A percentile compares a stretch with the other conserved stretches of the same genome.
These are phyloP conservation scores for Pachypsylla venusta DNA, from an alignment of 1,140 invertebrate genomes.

Conservation along the genomic window DNA sequence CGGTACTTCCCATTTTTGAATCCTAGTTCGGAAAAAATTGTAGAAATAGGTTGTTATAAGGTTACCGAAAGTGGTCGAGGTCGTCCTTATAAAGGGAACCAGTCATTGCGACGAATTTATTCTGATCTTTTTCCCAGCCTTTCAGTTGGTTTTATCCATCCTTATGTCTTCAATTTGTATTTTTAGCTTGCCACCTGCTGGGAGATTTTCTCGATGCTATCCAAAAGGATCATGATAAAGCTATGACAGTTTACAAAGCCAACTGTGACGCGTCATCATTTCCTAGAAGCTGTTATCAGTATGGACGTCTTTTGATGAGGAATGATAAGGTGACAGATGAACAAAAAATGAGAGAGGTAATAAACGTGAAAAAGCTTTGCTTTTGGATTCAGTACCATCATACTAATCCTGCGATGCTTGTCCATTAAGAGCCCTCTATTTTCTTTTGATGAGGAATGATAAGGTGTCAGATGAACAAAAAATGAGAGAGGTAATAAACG, in stretches of 20 bases:
- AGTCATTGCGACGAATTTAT: too few species aligned
- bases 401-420: too few species aligned
- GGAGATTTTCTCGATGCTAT: constrained; percentile 75
- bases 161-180: too few species aligned
- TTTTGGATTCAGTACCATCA: neutral
- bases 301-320: constrained; percentile 49
- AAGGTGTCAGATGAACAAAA: neutral
- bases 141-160: too few species aligned
- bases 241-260: constrained; percentile 56
- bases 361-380: neutral
- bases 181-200: constrained; percentile 76
- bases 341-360: neutral
- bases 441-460: neutral
- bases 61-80: too few species aligned
- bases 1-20: too few species aligned
- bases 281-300: constrained; percentile 70
- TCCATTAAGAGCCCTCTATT: too few species aligned
- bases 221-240: constrained; percentile 59
- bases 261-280: constrained; percentile 74
- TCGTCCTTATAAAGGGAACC: too few species aligned
- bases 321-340: constrained; percentile 35
- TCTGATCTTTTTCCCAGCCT: too few species aligned
- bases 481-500: neutral
- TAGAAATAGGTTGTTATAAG: too few species aligned
- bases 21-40: too few species aligned